Evolutionary conservation across 2,888 invertebrate species (phyloP), one percentile per base, ranked within the genome.

Genomic region (Heliothis peltigera): DNA sequence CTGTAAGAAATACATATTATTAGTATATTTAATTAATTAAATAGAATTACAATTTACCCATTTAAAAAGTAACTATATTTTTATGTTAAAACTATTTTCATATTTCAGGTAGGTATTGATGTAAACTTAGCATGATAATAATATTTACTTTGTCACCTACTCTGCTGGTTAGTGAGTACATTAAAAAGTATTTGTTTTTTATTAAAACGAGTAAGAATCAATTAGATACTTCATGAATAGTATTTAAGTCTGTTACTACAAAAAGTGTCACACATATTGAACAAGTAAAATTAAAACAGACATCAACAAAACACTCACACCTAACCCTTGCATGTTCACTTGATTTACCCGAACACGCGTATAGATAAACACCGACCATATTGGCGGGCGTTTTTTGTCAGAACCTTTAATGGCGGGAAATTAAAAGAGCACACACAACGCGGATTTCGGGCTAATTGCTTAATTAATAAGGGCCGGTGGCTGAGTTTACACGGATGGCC

Each of bases 391-490:
- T 89, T 90, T 91, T 89, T 88, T 85, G 76, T 67, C 64, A 64
- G 80, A 87, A 83, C 87, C 85, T 84, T 87, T 86, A 89, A 88
- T 84, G 87, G 84, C 78, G 82, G 80, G 81, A 90, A 92, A 92
- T 93, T 90, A 92, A 92, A 93, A 91, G 87, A 88, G 89, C 84
- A 86, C 88, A 86, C 86, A 88, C 84, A 87, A 84, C 83, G 84
- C 82, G 89, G 90, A 89, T 93, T 90, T 70, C 86, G 83, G 88
- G 84, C 87, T 93, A 94, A 94, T 94, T 94, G 92, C 89, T 91
- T 94, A 94, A 94, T 94, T 93, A 94, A 93, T 93, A 93, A 92
- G 89, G 89, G 79, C 76, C n/a, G 82, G 81, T 82, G 76, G 83
- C 84, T 86, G 88, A 87, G 87, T 87, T 90, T 89, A 90, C 89